Percentiles rank a stretch among this genome's conserved stretches.
Conservation (phyloP, 2,797 vertebrate species). For the Pangasius macronema region DNA sequence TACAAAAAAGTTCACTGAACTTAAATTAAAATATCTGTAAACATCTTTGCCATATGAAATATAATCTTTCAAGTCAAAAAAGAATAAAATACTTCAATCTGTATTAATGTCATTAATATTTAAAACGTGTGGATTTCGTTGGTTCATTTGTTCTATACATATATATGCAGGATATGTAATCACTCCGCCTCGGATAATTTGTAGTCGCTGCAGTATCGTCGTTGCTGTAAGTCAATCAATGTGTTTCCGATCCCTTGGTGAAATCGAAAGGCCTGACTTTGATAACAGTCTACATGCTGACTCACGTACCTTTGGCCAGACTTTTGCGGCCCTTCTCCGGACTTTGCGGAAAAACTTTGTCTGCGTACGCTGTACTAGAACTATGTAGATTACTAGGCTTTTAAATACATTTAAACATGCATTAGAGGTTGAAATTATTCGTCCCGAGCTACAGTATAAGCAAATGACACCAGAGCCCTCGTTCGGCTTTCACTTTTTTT, state of each 20-base stretch:
- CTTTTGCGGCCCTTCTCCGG: conserved; percentile 65
- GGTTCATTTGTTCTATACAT: conserved; percentile 71
- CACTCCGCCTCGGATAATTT: conserved; percentile 71
- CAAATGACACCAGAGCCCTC: conserved; percentile 66
- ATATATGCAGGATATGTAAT: conserved; percentile 88
- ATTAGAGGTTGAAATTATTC: conserved; percentile 81
- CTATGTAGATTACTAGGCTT: conserved; percentile 84
- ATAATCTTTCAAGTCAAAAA: conserved; percentile 99
- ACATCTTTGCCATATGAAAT: conserved; percentile 99
- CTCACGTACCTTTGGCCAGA: conserved; percentile 60
- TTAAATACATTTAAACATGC: conserved; percentile 92
- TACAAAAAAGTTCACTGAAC: conserved; percentile 99
- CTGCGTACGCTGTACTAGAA: conserved; percentile 69
- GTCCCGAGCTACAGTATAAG: conserved; percentile 77
- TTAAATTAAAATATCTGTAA: conserved; percentile 99
- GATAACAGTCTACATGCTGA: conserved; percentile 74
- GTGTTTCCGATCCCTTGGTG: conserved; percentile 77
- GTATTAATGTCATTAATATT: conserved; percentile 94
- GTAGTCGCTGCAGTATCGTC: conserved; percentile 86
- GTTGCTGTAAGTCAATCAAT: conserved; percentile 54
- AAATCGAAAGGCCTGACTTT: conserved; percentile 67
- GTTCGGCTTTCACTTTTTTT: conserved; percentile 62
- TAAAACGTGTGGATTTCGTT: conserved; percentile 81
- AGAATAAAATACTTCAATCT: conserved; percentile 99
- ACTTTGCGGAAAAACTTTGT: conserved; percentile 77